Percentiles rank a stretch among this genome's conserved stretches.
Evolutionary conservation across 23 tunicate species (phyloP).

Genomic region (Ciona savignyi): DNA sequence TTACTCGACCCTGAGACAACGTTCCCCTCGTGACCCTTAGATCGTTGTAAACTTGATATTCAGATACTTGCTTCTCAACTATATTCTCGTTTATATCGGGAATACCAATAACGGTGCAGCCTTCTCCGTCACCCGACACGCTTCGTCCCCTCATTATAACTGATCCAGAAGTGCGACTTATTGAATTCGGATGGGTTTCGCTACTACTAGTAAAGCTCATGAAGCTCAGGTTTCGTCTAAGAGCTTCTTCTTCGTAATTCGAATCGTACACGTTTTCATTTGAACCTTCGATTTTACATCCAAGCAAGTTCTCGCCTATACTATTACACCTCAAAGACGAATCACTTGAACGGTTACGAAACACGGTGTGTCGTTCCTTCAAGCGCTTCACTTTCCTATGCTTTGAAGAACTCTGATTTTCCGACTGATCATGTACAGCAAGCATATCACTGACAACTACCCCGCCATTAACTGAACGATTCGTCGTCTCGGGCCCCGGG

Average conservation of each 20-base stretch:
- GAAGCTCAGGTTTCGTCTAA: conserved; percentile 20
- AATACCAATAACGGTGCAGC: background rate
- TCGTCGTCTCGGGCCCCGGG: background rate
- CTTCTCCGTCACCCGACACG: background rate
- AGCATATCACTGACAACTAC: background rate
- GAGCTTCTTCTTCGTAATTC: conserved; percentile 16
- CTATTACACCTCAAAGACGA: background rate
- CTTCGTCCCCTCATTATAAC: background rate
- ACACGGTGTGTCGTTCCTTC: background rate
- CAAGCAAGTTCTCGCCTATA: background rate
- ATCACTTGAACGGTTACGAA: background rate
- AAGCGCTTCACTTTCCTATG: background rate
- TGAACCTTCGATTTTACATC: background rate
- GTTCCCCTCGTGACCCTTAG: background rate
- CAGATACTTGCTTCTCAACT: background rate
- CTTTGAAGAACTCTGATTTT: background rate
- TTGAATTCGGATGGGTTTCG: background rate
- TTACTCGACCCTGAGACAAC: background rate
- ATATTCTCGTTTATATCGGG: background rate
- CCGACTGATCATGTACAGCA: background rate
- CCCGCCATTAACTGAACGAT: background rate
- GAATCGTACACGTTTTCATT: background rate
- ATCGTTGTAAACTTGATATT: background rate
- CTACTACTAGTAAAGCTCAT: conserved; percentile 20
- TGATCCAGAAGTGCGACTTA: background rate